Evolutionary conservation across 2,888 invertebrate genomes (phyloP), one percentile per base, ranked within the genome.

Genomic region (Rhodophaea formosa): DNA sequence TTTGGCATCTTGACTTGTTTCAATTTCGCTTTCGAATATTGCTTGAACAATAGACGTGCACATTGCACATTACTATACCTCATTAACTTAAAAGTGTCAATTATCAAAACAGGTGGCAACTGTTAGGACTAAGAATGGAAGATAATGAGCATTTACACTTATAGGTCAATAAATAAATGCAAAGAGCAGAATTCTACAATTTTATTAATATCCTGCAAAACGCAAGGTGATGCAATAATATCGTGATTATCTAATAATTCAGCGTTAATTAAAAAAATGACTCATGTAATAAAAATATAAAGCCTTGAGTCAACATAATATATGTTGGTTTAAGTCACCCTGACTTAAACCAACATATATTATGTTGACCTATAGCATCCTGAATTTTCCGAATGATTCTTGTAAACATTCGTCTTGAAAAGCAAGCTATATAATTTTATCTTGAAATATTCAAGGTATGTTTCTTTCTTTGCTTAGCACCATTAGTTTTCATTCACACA

Each of bases 401-500:
- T 35, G 10, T 5, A 8, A 6, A n/a, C 3, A n/a, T 12, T 12
- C 12, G n/a, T 39, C 12, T 39, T 5, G n/a, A 12, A 39, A 39
- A 39, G 39, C 39, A 39, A 39, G 39, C 12, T n/a, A 39, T 39
- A 10, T 39, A 5, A n/a, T 6, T n/a, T 39, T 5, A 1, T n/a
- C 10, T 39, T 39, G 5, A 5, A 39, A 3, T n/a, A 39, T 39
- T 10, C 39, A 39, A 39, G 46, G 10, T 23, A 10, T 12, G 46
- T 46, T 47, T 14, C n/a, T 29, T 47, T 30, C 29, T 47, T n/a
- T 30, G 14, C 14, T 47, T 47, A 47, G 30, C 47, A 39, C 52
- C n/a, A 39, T 52, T 39, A 52, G 35, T 16, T 35, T 10, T 39
- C 15, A 52, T 52, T 52, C 8, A 16, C 52, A 52, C 39, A 52